phyloP scores from a whole-genome alignment of 2,797 vertebrate genomes.

The Etheostoma nigrum region DNA sequence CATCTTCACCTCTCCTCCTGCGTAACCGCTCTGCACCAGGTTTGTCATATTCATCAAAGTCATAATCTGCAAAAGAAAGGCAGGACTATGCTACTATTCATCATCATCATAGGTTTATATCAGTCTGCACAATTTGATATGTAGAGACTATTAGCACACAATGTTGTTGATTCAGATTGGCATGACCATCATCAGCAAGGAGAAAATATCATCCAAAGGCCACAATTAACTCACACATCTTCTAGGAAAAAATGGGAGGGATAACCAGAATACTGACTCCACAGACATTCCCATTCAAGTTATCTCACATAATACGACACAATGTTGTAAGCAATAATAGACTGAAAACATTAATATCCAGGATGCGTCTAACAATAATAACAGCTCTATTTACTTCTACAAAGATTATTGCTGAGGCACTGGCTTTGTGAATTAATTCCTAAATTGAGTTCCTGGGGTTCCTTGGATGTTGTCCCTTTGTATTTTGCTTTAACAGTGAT shows the following conservation, averaged over 20 bases:
- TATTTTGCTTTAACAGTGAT: too few species aligned
- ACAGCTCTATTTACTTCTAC: background rate
- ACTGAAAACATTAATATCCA: background rate
- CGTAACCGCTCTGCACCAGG: conserved; percentile 96
- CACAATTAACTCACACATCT: background rate
- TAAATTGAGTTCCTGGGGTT: background rate
- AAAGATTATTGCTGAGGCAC: background rate
- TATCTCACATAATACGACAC: background rate
- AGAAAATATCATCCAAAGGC: conserved; percentile 5
- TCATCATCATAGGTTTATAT: background rate
- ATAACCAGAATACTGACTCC: background rate
- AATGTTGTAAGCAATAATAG: background rate
- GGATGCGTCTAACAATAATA: background rate
- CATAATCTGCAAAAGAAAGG: conserved; percentile 87
- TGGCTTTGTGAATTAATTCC: background rate
- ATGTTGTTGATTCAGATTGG: background rate
- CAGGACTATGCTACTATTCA: background rate
- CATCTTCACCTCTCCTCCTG: conserved; percentile 91
- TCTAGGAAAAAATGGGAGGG: background rate
- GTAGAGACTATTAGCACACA: background rate
- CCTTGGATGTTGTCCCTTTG: background rate
- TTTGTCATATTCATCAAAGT: conserved; percentile 97
- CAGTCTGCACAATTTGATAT: background rate
- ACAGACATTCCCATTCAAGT: too few species aligned
- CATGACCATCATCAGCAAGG: background rate